These are phyloP conservation scores for Porites australiensis DNA, from an alignment of 64 coral and sea anemone species.

Conservation along the genomic window DNA sequence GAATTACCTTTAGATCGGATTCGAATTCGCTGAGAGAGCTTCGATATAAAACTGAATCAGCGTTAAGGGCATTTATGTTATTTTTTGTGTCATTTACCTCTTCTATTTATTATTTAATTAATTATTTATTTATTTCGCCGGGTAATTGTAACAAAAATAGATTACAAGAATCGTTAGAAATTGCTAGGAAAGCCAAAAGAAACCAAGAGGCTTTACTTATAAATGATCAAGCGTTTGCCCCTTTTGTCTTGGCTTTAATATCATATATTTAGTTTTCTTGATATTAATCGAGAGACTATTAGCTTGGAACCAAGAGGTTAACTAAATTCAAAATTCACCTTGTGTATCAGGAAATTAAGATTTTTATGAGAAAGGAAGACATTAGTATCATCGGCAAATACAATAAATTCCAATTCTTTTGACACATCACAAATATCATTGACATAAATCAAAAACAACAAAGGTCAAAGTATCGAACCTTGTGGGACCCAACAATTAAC, in stretches of 20 bases:
- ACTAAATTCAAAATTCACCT: slow-evolving; percentile 24
- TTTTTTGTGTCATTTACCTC: too few relatives aligned
- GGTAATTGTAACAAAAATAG: too few relatives aligned
- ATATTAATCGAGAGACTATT: slow-evolving; percentile 34
- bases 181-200: too few relatives aligned
- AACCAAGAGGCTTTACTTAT: too few relatives aligned
- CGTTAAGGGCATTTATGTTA: too few relatives aligned
- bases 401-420: slow-evolving; percentile 8
- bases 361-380: slow-evolving; percentile 22
- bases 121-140: too few relatives aligned
- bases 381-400: slow-evolving; percentile 55
- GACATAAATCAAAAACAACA: slow-evolving; percentile 18
- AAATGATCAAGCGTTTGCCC: slow-evolving; percentile 27
- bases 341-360: not conserved
- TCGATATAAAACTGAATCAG: not conserved
- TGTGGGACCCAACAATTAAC: slow-evolving; percentile 3
- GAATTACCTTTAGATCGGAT: not conserved
- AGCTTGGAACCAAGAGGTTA: slow-evolving; percentile 2
- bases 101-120: too few relatives aligned
- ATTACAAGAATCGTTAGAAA: too few relatives aligned
- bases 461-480: not conserved
- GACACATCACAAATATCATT: slow-evolving; percentile 36
- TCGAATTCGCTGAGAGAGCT: not conserved
- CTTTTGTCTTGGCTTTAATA: slow-evolving; percentile 49
- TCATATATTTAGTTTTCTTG: slow-evolving; percentile 45